Evolutionary conservation across 1,140 invertebrate genomes (phyloP), one percentile per base, ranked within the genome.

Genomic region (Zaprionus inermis): DNA sequence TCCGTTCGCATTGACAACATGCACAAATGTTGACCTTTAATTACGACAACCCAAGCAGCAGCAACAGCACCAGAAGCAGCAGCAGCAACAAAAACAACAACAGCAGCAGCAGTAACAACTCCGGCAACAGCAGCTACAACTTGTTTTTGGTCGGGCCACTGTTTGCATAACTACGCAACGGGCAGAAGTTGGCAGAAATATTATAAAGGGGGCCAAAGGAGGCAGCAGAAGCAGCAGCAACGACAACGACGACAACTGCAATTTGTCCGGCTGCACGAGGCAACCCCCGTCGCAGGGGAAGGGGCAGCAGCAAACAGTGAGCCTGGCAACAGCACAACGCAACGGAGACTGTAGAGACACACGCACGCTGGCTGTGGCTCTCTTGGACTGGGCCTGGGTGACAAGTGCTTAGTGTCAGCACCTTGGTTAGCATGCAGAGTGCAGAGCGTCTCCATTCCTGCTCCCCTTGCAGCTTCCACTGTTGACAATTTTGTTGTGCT

Each of bases 331-430:
- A 63, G 30, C 24, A 12, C 18, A 56, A 34, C 30, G 56, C 55
- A 72, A 22, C 52, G 16, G 52, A 72, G 54, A 55, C 75, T 67
- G 20, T 16, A 18, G 60, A 69, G 30, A 68, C 74, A 71, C 81
- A 86, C 81, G 78, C 81, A 86, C 67, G 69, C 59, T 30, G 14
- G 56, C 44, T 56, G 54, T n/a, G n/a, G 28, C 28, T 56, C 24
- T 11, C 10, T 14, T 34, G 30, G 46, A 44, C 54, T 59, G 54
- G 20, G 41, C 49, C 76, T 81, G 84, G 84, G 85, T 88, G 84
- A 88, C 84, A 88, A 88, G 84, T 88, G 85, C 84, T 88, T 89
- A 89, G 80, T 88, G 84, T 88, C 84, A 88, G 80, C 84, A 88
- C 84, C 84, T 80, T 57, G 77, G 84, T 80, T 84, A 88, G 84